phyloP scores from a whole-genome alignment of 1,140 invertebrate genomes.

The Hylaeus anthracinus region DNA sequence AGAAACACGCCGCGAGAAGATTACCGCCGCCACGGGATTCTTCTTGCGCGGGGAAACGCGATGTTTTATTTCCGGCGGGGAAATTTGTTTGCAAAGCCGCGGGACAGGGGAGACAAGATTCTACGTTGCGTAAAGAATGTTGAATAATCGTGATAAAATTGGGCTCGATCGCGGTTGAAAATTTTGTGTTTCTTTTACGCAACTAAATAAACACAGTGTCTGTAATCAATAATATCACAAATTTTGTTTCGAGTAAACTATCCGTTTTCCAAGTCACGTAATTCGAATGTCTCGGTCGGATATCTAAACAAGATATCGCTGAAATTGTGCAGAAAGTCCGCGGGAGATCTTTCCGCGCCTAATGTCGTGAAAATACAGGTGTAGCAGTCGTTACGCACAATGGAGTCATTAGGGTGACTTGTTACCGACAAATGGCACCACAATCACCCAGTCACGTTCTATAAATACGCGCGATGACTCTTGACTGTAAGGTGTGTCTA shows the following conservation, averaged over 20 bases:
- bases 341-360: neutral
- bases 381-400: constrained; percentile 60
- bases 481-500: constrained; percentile 55
- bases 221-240: too few species aligned
- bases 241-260: too few species aligned
- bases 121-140: too few species aligned
- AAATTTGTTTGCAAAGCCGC: too few species aligned
- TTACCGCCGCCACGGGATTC: neutral
- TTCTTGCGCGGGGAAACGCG: neutral
- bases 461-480: constrained; percentile 69
- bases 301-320: neutral
- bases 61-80: neutral
- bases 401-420: constrained; percentile 65
- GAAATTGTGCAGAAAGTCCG: constrained; percentile 28
- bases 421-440: constrained; percentile 61
- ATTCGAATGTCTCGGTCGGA: too few species aligned
- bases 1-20: constrained; percentile 11
- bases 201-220: too few species aligned
- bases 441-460: constrained; percentile 68
- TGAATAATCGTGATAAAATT: too few species aligned
- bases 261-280: too few species aligned
- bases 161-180: too few species aligned
- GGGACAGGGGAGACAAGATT: too few species aligned
- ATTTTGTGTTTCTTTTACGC: too few species aligned
- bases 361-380: constrained; percentile 53